Evolutionary conservation across 2,113 vertebrate species (phyloP).

Genomic region (Thermophis baileyi): DNA sequence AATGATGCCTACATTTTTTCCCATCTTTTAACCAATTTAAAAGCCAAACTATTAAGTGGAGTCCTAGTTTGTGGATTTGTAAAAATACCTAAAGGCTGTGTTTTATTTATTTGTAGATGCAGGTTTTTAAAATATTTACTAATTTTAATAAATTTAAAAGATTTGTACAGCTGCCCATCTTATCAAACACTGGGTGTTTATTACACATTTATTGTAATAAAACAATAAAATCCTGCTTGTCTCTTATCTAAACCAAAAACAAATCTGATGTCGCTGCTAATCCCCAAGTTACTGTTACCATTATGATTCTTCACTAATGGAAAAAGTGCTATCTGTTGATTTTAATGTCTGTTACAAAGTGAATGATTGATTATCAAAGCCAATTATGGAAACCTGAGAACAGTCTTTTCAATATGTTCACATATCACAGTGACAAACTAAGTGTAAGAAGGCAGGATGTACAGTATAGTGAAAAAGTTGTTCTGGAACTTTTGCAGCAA

Average conservation of each 20-base stretch:
- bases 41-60: constrained; percentile 34
- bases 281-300: neutral
- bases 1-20: neutral
- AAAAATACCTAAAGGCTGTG: constrained; percentile 39
- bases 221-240: neutral
- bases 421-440: neutral
- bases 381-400: neutral
- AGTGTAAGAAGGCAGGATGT: neutral
- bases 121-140: constrained; percentile 32
- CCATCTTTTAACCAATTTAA: constrained; percentile 21
- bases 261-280: neutral
- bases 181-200: neutral
- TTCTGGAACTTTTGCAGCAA: neutral
- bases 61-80: constrained; percentile 44
- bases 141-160: neutral
- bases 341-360: neutral
- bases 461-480: neutral
- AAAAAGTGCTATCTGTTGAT: neutral
- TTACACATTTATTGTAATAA: neutral
- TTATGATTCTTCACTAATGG: neutral
- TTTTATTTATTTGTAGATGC: constrained; percentile 44
- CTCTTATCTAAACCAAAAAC: neutral
- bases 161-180: neutral
- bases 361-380: neutral
- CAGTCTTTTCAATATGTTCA: neutral